Percentiles rank a stretch among this genome's conserved stretches.
Conservation (phyloP, 2,888 invertebrate species). For the Fragum sueziense region DNA sequence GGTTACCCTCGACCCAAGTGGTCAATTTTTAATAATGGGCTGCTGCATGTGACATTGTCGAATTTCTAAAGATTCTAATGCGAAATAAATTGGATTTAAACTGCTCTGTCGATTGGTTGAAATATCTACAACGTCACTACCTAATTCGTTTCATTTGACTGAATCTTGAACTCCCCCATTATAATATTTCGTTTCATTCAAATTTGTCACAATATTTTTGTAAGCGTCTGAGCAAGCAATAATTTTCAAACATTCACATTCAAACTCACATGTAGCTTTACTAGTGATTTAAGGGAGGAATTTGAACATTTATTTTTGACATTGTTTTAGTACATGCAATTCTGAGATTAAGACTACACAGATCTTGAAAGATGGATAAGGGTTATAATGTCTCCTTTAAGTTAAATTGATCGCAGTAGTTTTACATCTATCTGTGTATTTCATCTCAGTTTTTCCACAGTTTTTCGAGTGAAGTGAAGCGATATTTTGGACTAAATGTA, state of each 20-base stretch:
- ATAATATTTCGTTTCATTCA: no score
- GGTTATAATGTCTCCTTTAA: not conserved
- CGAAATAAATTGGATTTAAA: not conserved
- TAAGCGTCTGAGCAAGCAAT: no score
- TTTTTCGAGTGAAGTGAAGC: not conserved
- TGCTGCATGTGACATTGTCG: not conserved
- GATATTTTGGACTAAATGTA: no score
- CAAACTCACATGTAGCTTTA: no score
- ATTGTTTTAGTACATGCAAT: no score
- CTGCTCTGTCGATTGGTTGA: slow-evolving; percentile 1
- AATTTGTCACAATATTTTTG: no score
- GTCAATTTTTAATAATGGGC: not conserved
- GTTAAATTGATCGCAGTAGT: not conserved
- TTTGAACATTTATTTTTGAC: no score
- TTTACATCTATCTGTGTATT: not conserved
- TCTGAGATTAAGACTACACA: not conserved
- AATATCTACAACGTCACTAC: not conserved
- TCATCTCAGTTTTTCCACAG: not conserved
- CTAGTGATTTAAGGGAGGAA: no score
- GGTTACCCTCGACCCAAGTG: no score
- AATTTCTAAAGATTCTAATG: not conserved
- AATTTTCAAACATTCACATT: no score
- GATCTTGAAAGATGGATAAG: not conserved
- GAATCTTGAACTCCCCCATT: not conserved
- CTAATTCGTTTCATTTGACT: not conserved